Evolutionary conservation across 2,113 vertebrate species (phyloP).

Genomic region (Sinocyclocheilus anshuiensis): DNA sequence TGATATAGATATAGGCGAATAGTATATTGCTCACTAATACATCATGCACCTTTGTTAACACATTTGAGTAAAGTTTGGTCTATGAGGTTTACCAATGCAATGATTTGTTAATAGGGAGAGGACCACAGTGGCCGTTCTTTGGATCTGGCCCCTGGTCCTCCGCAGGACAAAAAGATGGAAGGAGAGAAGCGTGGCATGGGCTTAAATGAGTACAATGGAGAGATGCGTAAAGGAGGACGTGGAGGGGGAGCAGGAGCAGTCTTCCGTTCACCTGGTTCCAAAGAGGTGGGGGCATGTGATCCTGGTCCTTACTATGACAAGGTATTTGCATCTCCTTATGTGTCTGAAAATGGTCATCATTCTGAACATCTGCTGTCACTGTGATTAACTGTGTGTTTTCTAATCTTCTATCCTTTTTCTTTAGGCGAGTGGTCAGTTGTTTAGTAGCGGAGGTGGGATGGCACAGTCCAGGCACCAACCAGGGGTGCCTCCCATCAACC

Average conservation of each 20-base stretch:
- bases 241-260: constrained; percentile 79
- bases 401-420: constrained; percentile 80
- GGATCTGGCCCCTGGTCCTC: constrained; percentile 78
- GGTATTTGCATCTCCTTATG: constrained; percentile 69
- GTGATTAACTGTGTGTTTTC: constrained; percentile 86
- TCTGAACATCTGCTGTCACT: constrained; percentile 68
- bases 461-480: constrained; percentile 94
- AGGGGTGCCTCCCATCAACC: constrained; percentile 89
- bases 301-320: constrained; percentile 96
- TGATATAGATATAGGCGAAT: not conserved
- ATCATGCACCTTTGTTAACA: not conserved
- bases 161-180: constrained; percentile 92
- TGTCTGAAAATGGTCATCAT: constrained; percentile 58
- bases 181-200: constrained; percentile 90
- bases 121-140: constrained; percentile 71
- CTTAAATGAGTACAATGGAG: constrained; percentile 95
- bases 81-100: not conserved
- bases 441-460: constrained; percentile 93
- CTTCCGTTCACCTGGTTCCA: constrained; percentile 94
- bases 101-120: constrained; percentile 68
- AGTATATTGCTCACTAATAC: not conserved
- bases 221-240: constrained; percentile 88
- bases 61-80: not conserved
- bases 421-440: constrained; percentile 90
- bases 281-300: constrained; percentile 91